Base-by-base conservation (phyloP, 1,140 invertebrate species). In the Drosophila bifasciata region DNA sequence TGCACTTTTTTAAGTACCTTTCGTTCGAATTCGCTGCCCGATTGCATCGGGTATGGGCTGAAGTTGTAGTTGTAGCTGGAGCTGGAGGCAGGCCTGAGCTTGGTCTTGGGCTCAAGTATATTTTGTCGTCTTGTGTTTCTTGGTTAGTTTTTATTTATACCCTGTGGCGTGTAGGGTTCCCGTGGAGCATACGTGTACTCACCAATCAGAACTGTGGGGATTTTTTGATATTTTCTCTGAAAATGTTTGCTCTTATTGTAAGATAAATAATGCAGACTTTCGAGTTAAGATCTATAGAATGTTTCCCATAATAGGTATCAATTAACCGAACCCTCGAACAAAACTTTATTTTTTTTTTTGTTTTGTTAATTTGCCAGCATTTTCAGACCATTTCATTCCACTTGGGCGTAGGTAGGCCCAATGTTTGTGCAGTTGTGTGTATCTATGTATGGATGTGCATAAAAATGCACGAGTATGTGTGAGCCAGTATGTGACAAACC, bases 1-100 rank as follows among this genome's bases (percentile, higher is more conserved):
- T 76, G 73, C 73, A 76, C 73, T 73, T 73, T 76, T 76, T 76
- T 58, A 76, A 76, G 73, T 76, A 76, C 73, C 73, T 76, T 76
- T 76, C 72, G 62, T 76, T 76, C 72, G 72, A 75, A 75, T 75
- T 59, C 46, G 50, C 71, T 74, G 70, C 52, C 70, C 71, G 53
- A 74, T 74, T 75, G 70, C 70, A 74, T 66, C 53, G 70, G 56
- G 60, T 45, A 19, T 15, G 36, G 25, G 16, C 46, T 13, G n/a
- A n/a, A 23, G 36, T 32, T 43, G 44, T 19, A 40, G 48, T 7
- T 32, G 36, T 16, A 23, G 32, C 32, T 41, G 44, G 19, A 40
- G 46, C n/a, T 32, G 36, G 21, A 55, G 64, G 7, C 28, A 21
- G 25, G 49, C 53, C 41, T 67, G 64, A 68, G 60, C 60, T 62